These are phyloP conservation scores for Tiphia femorata DNA, from an alignment of 2,888 invertebrate genomes.

Conservation along the genomic window DNA sequence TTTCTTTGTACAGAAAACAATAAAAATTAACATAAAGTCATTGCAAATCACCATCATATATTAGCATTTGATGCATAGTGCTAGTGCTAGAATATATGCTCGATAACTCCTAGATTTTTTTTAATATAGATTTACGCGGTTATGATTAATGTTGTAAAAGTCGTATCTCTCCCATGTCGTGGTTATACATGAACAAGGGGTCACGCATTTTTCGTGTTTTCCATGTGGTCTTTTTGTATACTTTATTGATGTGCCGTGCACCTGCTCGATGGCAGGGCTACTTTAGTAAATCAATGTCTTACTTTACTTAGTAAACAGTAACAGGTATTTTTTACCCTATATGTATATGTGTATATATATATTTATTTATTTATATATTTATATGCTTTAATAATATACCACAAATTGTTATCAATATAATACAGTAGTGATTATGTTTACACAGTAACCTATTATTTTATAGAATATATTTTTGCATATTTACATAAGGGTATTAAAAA, in stretches of 20 bases:
- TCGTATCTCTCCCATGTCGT: slow-evolving; percentile 36
- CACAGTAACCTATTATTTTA: slow-evolving; percentile 61
- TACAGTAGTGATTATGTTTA: slow-evolving; percentile 67
- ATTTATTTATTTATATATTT: slow-evolving; percentile 22
- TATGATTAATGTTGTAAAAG: slow-evolving; percentile 56
- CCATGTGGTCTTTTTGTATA: slow-evolving; percentile 6
- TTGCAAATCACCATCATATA: slow-evolving; percentile 65
- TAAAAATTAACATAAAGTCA: slow-evolving; percentile 64
- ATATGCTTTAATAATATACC: slow-evolving; percentile 57
- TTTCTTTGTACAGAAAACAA: slow-evolving; percentile 66
- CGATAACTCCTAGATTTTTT: slow-evolving; percentile 61
- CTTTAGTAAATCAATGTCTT: slow-evolving; percentile 44
- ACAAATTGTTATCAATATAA: slow-evolving; percentile 64
- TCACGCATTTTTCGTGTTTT: slow-evolving; percentile 33
- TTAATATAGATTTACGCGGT: slow-evolving; percentile 54
- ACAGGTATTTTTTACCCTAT: slow-evolving; percentile 26
- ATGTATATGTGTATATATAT: slow-evolving; percentile 31
- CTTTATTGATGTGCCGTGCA: slow-evolving; percentile 38
- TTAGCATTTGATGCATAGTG: slow-evolving; percentile 64
- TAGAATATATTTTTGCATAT: slow-evolving; percentile 62
- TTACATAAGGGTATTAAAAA: slow-evolving; percentile 61
- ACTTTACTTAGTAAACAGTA: slow-evolving; percentile 33
- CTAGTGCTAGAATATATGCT: slow-evolving; percentile 63
- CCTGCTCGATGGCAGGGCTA: slow-evolving; percentile 34
- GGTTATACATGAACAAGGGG: slow-evolving; percentile 45